phyloP scores from a whole-genome alignment of 2,888 invertebrate species.

The Brachyopa scutellaris region DNA sequence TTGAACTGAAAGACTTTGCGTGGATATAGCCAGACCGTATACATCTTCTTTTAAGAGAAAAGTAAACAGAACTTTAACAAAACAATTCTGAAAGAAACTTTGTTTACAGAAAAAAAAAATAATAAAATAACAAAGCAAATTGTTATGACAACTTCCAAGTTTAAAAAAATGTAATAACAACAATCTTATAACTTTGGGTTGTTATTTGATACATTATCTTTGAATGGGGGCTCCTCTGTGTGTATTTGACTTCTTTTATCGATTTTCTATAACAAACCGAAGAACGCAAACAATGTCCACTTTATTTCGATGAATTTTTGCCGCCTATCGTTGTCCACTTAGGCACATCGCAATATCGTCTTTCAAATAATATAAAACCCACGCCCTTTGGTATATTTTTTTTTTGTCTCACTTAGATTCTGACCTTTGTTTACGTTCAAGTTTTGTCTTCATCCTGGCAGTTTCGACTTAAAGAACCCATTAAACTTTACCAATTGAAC shows the following conservation, averaged over 20 bases:
- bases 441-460: background rate
- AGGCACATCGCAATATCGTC: background rate
- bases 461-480: slow-evolving; percentile 6
- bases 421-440: slow-evolving; percentile 8
- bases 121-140: no score
- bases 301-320: background rate
- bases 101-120: no score
- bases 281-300: background rate
- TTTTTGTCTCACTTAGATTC: background rate
- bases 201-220: background rate
- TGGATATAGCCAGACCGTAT: no score
- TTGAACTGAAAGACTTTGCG: no score
- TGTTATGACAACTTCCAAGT: no score
- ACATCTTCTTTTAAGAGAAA: no score
- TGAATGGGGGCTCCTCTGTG: background rate
- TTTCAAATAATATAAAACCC: background rate
- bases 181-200: background rate
- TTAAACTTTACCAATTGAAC: slow-evolving; percentile 50
- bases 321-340: slow-evolving; percentile 1
- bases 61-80: background rate
- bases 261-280: slow-evolving; percentile 11
- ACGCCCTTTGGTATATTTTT: background rate
- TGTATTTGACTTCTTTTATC: background rate
- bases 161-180: background rate
- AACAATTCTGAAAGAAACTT: background rate